Conservation (phyloP, 1,140 invertebrate species). For the Ganaspis sp. region DNA sequence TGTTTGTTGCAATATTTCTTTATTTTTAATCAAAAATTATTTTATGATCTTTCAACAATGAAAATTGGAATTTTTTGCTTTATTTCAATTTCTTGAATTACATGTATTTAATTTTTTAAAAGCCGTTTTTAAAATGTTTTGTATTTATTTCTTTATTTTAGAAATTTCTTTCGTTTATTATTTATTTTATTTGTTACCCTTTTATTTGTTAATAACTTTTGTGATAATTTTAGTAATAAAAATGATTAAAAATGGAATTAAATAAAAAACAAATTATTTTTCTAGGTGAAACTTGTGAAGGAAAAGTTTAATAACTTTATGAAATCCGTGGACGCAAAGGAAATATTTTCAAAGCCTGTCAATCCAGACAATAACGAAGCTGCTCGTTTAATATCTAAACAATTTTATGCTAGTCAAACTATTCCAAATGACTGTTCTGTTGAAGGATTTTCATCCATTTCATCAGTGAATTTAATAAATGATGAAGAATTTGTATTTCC, state of each 20-base stretch:
- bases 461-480: slow-evolving; percentile 39
- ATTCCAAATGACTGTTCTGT: neutral
- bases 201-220: too few relatives aligned
- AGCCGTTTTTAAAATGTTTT: too few relatives aligned
- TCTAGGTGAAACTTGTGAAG: slow-evolving; percentile 58
- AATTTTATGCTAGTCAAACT: slow-evolving; percentile 61
- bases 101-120: too few relatives aligned
- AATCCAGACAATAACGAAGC: slow-evolving; percentile 66
- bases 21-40: too few relatives aligned
- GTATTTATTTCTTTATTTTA: too few relatives aligned
- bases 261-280: slow-evolving; percentile 23
- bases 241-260: neutral
- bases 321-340: slow-evolving; percentile 43
- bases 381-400: slow-evolving; percentile 61
- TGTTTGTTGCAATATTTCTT: neutral
- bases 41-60: neutral
- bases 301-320: slow-evolving; percentile 54
- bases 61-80: too few relatives aligned
- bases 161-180: too few relatives aligned
- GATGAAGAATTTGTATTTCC: slow-evolving; percentile 72
- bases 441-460: neutral
- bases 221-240: too few relatives aligned
- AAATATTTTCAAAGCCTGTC: slow-evolving; percentile 51
- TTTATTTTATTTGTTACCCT: too few relatives aligned
- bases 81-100: too few relatives aligned